Evolutionary conservation across 2,888 invertebrate species (phyloP).

Genomic region (Hedychridium roseum): DNA sequence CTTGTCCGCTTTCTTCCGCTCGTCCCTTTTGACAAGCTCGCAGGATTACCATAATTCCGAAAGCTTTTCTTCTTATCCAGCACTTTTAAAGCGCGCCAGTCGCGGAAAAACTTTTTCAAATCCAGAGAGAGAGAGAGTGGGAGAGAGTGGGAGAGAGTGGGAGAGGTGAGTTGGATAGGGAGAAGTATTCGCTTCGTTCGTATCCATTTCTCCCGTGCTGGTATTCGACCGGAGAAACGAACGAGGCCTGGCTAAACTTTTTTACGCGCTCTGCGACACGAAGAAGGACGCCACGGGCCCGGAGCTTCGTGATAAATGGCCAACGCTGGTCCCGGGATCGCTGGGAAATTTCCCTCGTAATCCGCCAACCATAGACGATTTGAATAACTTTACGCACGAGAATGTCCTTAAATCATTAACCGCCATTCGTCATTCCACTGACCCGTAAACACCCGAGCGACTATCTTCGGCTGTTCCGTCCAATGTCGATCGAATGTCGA

Average conservation of each 20-base stretch:
- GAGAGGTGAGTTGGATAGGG: slow-evolving; percentile 6
- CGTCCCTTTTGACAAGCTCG: slow-evolving; percentile 26
- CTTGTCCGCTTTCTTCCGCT: slow-evolving; percentile 2
- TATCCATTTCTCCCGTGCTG: slow-evolving; percentile 28
- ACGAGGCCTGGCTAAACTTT: slow-evolving; percentile 24
- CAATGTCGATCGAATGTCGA: no score
- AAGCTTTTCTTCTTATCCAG: slow-evolving; percentile 43
- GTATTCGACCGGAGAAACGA: slow-evolving; percentile 15
- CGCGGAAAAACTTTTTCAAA: slow-evolving; percentile 19
- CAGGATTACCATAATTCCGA: slow-evolving; percentile 40
- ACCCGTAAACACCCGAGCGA: no score
- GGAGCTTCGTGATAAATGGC: slow-evolving; percentile 33
- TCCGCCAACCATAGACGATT: slow-evolving; percentile 20
- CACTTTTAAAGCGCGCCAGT: slow-evolving; percentile 38
- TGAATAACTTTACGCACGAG: slow-evolving; percentile 14
- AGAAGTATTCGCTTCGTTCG: slow-evolving; percentile 17
- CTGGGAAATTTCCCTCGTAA: slow-evolving; percentile 23
- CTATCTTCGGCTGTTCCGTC: no score
- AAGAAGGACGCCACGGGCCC: slow-evolving; percentile 2
- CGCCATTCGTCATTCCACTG: no score
- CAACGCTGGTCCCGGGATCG: slow-evolving; percentile 5
- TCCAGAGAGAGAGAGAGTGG: not conserved
- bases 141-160: not conserved
- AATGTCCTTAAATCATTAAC: no score
- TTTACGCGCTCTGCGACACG: slow-evolving; percentile 7